Base-by-base conservation (phyloP, 2,113 vertebrate species). In the Otocyon megalotis region DNA sequence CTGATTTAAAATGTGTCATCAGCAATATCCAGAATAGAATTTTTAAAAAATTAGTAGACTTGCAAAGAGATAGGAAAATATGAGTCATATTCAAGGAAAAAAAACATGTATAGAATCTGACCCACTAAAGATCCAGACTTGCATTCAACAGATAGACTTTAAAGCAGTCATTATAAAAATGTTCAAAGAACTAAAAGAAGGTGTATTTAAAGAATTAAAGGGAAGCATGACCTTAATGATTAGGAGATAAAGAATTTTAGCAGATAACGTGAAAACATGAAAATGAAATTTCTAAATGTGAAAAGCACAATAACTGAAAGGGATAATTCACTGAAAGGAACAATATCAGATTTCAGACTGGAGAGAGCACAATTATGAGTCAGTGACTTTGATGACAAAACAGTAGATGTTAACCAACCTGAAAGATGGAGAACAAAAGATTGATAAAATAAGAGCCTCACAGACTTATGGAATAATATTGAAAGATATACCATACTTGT, bases 141-240 rank as follows among this genome's bases (percentile, higher is more conserved):
- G 20, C 28, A 80, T 94, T 54, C 62, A 88, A 20, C 16, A 86
- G 37, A 74, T 72, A 67, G 8, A 24, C 26, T 76, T 82, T 80
- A 71, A 79, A 72, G 28, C 11, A 85, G 43, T 71, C 60, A 9
- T 85, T 48, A 58, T 12, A 54, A 87, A 94, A 94, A 58, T 32
- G 9, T 54, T 53, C 54, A 87, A 80, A 96, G 69, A 90, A 84
- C 24, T 80, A 72, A 80, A 85, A 43, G 88, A 90, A 54, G 83
- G 35, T n/a, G 3, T 80, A 17, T 80, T 90, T 35, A 79, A 35
- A 67, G 28, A 87, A 88, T 82, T 82, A 81, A 88, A 82, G 4
- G 30, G 76, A 86, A 67, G 54, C 43, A 16, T 87, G 26, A 76
- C 48, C 16, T 88, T 76, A 88, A 48, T 67, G 30, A 76, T 76